A percentile compares a stretch with the other conserved stretches of the same genome.
Conservation (phyloP, 2,888 invertebrate genomes). For the Lissonota sp. region DNA sequence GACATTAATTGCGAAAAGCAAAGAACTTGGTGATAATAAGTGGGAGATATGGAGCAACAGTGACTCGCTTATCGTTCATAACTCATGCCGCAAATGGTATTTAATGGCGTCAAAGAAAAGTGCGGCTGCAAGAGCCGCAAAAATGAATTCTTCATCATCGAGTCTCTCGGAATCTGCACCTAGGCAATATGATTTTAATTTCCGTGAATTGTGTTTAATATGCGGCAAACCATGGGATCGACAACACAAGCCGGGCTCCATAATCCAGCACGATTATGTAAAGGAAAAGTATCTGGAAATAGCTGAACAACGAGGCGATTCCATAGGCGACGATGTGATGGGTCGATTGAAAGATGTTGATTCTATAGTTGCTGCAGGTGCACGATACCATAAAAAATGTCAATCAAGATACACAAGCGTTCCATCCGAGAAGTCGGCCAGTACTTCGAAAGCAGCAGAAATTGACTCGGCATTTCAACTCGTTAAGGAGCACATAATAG, state of each 20-base stretch:
- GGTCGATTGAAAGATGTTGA: conserved; percentile 27
- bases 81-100: conserved; percentile 36
- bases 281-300: too few relatives aligned
- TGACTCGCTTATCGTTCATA: conserved; percentile 8
- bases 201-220: conserved; percentile 37
- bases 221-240: too few relatives aligned
- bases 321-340: conserved; percentile 17
- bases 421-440: not conserved
- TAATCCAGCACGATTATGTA: too few relatives aligned
- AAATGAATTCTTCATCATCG: conserved; percentile 4
- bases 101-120: not conserved
- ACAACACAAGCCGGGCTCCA: too few relatives aligned
- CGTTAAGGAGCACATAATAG: conserved; percentile 19
- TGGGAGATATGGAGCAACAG: conserved; percentile 27
- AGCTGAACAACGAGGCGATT: too few relatives aligned
- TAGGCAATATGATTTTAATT: conserved; percentile 35
- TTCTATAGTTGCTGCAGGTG: conserved; percentile 40
- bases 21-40: conserved; percentile 10
- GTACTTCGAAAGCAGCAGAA: not conserved
- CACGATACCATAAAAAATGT: conserved; percentile 50
- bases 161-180: conserved; percentile 6
- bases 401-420: too few relatives aligned
- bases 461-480: conserved; percentile 24
- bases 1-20: too few relatives aligned
- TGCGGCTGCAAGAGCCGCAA: conserved; percentile 9